phyloP scores from a whole-genome alignment of 2,797 vertebrate genomes.

The Silurus lanzhouensis region DNA sequence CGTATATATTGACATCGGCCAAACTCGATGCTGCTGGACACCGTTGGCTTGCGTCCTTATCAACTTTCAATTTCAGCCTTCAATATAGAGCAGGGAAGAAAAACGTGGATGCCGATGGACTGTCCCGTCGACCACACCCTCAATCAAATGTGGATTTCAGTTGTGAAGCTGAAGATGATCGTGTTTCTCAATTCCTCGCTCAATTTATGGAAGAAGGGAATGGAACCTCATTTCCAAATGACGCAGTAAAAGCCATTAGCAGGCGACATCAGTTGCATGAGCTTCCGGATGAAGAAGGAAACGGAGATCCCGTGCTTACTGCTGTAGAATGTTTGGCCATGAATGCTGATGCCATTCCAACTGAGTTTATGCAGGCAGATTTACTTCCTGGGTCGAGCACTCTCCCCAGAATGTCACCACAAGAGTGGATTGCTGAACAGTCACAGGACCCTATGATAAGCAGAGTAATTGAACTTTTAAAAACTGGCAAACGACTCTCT shows the following conservation, averaged over 20 bases:
- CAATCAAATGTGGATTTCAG: too few relatives aligned
- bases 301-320: background rate
- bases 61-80: constrained; percentile 34
- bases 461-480: constrained; percentile 17
- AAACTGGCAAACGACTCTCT: background rate
- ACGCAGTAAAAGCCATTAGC: constrained; percentile 15
- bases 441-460: constrained; percentile 14
- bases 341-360: constrained; percentile 4
- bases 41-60: constrained; percentile 20
- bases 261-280: background rate
- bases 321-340: constrained; percentile 4
- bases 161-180: too few relatives aligned
- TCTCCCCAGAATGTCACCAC: constrained; percentile 27
- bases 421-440: constrained; percentile 27
- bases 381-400: background rate
- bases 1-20: constrained; percentile 33
- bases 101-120: too few relatives aligned
- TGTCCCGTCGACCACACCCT: too few relatives aligned
- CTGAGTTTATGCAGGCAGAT: constrained; percentile 12
- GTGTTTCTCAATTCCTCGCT: too few relatives aligned
- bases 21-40: constrained; percentile 39
- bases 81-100: constrained; percentile 26
- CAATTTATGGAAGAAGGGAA: too few relatives aligned
- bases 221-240: too few relatives aligned
- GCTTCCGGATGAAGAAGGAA: too few relatives aligned